Evolutionary conservation across 2,888 invertebrate species (phyloP), one percentile per base, ranked within the genome.

Genomic region (Lepeophtheirus nordmannii): DNA sequence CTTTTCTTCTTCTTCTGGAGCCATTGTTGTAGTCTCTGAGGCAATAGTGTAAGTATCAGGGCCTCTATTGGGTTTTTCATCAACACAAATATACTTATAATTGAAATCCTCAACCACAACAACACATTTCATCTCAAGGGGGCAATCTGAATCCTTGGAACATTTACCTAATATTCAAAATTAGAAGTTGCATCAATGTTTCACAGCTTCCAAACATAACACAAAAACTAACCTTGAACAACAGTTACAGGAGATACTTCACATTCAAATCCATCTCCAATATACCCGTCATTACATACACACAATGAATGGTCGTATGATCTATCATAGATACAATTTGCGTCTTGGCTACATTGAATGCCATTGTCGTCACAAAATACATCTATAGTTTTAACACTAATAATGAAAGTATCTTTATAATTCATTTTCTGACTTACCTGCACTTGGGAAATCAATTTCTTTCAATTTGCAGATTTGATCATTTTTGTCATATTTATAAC

Each of bases 241-340:
- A 46, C 8, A n/a, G 53, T 46, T n/a, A 46, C 53, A 46, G 53
- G 53, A 46, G 53, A 46, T 14, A 46, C 1, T 37, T 61, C 37
- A 38, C 61, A 61, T 37, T 61, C 61, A 9, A 71, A 69, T 8
- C 77, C 76, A 68, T 76, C 74, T 11, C 76, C 76, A 40, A 68
- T 67, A 70, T 70, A 77, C 14, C 75, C 76, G 41, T 69, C 67
- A 39, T 69, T 69, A 70, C 79, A 79, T 68, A 73, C 73, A 70
- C 79, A 79, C 62, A 60, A 23, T 56, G 59, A n/a, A n/a, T 46
- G 7, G 14, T 30, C 70, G 63, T 68, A 5, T 71, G 68, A n/a
- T 22, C 30, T n/a, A 70, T 77, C 76, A 68, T 71, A 76, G 2
- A 73, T 68, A 71, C 78, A 78, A 40, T 74, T 72, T 14, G 77